phyloP scores from a whole-genome alignment of 2,888 invertebrate species.

The Endomychus coccineus region DNA sequence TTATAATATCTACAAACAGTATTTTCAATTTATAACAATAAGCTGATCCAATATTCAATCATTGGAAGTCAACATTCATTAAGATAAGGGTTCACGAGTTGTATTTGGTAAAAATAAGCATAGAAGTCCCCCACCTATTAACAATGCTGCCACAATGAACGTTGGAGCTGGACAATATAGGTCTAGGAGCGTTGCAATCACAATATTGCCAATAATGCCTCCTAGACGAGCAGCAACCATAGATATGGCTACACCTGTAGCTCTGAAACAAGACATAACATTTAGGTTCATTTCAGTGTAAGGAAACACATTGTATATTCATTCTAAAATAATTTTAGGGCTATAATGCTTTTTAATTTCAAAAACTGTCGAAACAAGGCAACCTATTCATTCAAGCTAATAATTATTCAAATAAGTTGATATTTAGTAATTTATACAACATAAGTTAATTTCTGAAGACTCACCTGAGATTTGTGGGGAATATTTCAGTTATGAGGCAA shows the following conservation, averaged over 20 bases:
- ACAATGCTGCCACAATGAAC: constrained; percentile 78
- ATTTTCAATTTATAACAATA: too few relatives aligned
- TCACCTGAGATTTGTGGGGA: constrained; percentile 83
- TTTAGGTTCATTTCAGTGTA: too few relatives aligned
- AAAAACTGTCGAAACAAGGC: too few relatives aligned
- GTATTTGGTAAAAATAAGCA: constrained; percentile 87
- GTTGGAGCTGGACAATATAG: constrained; percentile 87
- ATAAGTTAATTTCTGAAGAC: constrained; percentile 3
- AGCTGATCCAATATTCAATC: too few relatives aligned
- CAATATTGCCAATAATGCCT: constrained; percentile 81
- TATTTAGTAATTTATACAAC: not conserved
- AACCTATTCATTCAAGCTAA: too few relatives aligned
- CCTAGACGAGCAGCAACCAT: constrained; percentile 86
- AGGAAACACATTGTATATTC: too few relatives aligned
- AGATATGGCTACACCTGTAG: constrained; percentile 84
- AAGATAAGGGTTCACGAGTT: constrained; percentile 63
- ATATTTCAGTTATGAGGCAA: constrained; percentile 88
- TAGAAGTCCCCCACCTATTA: constrained; percentile 80
- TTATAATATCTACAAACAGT: too few relatives aligned
- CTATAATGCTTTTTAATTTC: too few relatives aligned
- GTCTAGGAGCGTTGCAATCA: constrained; percentile 82
- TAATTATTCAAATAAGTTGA: too few relatives aligned
- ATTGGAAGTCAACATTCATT: constrained; percentile 19
- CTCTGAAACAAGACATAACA: too few relatives aligned
- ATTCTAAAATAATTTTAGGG: too few relatives aligned